Conservation (phyloP, 2,888 invertebrate species). For the Drosophila merina region DNA sequence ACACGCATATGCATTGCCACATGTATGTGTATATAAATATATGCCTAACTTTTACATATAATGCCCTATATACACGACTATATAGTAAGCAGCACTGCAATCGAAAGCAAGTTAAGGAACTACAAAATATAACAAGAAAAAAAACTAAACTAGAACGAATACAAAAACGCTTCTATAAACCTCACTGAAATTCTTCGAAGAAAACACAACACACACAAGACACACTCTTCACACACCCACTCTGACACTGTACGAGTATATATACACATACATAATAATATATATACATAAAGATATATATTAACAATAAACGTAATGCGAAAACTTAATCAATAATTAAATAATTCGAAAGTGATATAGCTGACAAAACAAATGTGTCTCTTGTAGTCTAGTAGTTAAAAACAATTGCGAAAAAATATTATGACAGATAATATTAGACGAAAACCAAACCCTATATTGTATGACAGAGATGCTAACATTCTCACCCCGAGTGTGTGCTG, state of each 20-base stretch:
- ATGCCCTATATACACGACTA: slow-evolving; percentile 19
- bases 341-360: slow-evolving; percentile 77
- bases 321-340: slow-evolving; percentile 75
- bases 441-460: slow-evolving; percentile 27
- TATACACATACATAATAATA: slow-evolving; percentile 12
- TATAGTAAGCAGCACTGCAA: slow-evolving; percentile 70
- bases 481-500: neutral
- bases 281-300: slow-evolving; percentile 26
- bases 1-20: slow-evolving; percentile 30
- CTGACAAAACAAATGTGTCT: slow-evolving; percentile 75
- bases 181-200: slow-evolving; percentile 82
- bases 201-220: slow-evolving; percentile 3
- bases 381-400: slow-evolving; percentile 71
- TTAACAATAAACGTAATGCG: slow-evolving; percentile 39
- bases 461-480: slow-evolving; percentile 22
- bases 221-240: neutral
- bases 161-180: slow-evolving; percentile 76
- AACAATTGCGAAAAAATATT: slow-evolving; percentile 17
- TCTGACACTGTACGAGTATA: neutral
- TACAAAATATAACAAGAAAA: slow-evolving; percentile 19
- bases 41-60: slow-evolving; percentile 40
- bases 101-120: slow-evolving; percentile 48
- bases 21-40: slow-evolving; percentile 37
- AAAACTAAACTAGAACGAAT: slow-evolving; percentile 19
- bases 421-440: slow-evolving; percentile 7